Evolutionary conservation across 2,888 invertebrate genomes (phyloP).

Genomic region (Eristalis arbustorum): DNA sequence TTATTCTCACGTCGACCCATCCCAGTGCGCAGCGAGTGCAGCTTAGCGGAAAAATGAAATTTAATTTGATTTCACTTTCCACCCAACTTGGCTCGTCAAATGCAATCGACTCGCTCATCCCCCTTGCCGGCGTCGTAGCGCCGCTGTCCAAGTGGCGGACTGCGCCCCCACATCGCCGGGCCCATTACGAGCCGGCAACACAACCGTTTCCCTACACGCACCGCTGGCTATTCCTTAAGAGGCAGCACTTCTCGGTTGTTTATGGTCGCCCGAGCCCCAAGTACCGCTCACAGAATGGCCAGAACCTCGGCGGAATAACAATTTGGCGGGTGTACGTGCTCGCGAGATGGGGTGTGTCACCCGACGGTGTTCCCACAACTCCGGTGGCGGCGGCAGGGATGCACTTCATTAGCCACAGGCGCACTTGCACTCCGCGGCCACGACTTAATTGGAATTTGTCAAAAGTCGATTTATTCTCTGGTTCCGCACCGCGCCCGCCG

Average conservation of each 20-base stretch:
- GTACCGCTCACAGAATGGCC: too few species aligned
- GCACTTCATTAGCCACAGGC: slow-evolving; percentile 64
- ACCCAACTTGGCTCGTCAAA: neutral
- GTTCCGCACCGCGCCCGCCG: neutral
- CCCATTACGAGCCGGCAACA: too few species aligned
- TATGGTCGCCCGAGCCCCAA: too few species aligned
- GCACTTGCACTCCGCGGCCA: slow-evolving; percentile 41
- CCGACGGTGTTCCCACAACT: slow-evolving; percentile 55
- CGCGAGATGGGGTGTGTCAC: slow-evolving; percentile 41
- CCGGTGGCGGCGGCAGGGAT: slow-evolving; percentile 50
- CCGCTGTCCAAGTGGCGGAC: too few species aligned
- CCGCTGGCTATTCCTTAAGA: too few species aligned
- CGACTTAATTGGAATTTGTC: slow-evolving; percentile 64
- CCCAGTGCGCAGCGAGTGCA: slow-evolving; percentile 46
- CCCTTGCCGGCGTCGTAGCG: neutral
- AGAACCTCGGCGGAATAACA: slow-evolving; percentile 34
- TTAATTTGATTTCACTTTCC: slow-evolving; percentile 58
- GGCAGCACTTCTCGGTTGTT: too few species aligned
- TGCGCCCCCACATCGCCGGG: too few species aligned
- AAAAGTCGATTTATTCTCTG: slow-evolving; percentile 61
- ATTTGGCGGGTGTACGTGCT: slow-evolving; percentile 54
- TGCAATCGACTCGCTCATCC: neutral
- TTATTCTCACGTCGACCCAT: slow-evolving; percentile 56
- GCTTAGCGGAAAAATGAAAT: slow-evolving; percentile 58
- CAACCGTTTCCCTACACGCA: too few species aligned